Percentiles rank a stretch among this genome's conserved stretches.
These are phyloP conservation scores for Macrotis lagotis DNA, from an alignment of 2,113 vertebrate genomes.

Conservation along the genomic window DNA sequence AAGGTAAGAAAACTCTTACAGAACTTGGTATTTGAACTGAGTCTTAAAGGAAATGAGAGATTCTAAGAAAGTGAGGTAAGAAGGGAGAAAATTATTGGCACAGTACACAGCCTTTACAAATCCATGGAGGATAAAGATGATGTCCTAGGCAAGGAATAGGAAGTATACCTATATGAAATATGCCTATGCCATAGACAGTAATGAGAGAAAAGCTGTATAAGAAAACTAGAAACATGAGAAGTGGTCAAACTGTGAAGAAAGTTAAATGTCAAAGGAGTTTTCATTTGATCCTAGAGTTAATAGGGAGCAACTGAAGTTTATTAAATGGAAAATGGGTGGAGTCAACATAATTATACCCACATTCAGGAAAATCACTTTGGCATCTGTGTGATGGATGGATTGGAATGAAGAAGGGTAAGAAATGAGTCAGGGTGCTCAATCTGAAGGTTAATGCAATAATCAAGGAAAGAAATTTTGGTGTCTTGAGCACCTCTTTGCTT, in stretches of 20 bases:
- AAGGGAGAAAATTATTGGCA: neutral
- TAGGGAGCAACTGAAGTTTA: neutral
- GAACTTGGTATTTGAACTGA: neutral
- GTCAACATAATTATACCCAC: no score
- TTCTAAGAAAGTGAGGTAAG: neutral
- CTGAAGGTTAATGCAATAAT: neutral
- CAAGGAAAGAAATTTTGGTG: neutral
- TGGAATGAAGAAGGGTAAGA: no score
- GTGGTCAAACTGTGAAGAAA: neutral
- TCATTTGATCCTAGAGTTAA: no score
- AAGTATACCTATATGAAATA: no score
- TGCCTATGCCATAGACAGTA: neutral
- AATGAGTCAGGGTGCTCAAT: neutral
- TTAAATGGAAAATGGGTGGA: neutral
- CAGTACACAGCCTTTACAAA: neutral
- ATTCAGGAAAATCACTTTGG: no score
- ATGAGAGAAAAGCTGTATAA: neutral
- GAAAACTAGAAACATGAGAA: neutral
- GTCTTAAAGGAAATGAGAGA: neutral
- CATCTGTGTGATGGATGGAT: no score
- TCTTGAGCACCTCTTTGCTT: neutral
- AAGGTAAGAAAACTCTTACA: neutral
- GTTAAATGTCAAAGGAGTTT: neutral
- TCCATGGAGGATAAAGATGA: neutral
- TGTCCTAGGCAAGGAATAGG: neutral